A percentile compares a stretch with the other conserved stretches of the same genome.
phyloP scores from a whole-genome alignment of 37 sponge, comb jelly and placozoan species.

The Diacarnus erythraeanus region DNA sequence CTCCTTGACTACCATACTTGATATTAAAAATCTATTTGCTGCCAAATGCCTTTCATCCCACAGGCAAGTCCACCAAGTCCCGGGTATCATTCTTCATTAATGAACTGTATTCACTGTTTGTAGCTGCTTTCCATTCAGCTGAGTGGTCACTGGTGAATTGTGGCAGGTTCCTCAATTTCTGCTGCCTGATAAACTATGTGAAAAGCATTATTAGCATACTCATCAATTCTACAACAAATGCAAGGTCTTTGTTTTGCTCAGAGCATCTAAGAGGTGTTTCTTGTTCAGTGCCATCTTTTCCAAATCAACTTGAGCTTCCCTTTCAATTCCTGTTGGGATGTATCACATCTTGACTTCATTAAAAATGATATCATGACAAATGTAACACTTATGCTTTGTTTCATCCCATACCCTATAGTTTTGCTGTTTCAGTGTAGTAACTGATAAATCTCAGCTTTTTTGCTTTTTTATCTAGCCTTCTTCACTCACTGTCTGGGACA shows the following conservation, averaged over 20 bases:
- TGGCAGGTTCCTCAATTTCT: neutral
- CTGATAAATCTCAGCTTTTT: slow-evolving; percentile 36
- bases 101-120: slow-evolving; percentile 55
- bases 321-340: too few relatives aligned
- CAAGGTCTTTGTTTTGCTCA: slow-evolving; percentile 3
- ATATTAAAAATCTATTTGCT: slow-evolving; percentile 54
- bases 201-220: slow-evolving; percentile 3
- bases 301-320: too few relatives aligned
- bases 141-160: neutral
- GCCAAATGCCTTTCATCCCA: slow-evolving; percentile 34
- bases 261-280: neutral
- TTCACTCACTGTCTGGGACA: slow-evolving; percentile 25
- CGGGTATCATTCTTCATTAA: slow-evolving; percentile 48
- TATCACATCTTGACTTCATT: slow-evolving; percentile 5
- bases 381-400: neutral
- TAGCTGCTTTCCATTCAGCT: slow-evolving; percentile 44
- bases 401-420: slow-evolving; percentile 16
- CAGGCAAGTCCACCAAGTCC: slow-evolving; percentile 35
- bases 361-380: slow-evolving; percentile 15
- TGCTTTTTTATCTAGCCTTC: slow-evolving; percentile 41
- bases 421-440: slow-evolving; percentile 27
- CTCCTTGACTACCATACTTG: slow-evolving; percentile 30
- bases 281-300: neutral
- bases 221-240: slow-evolving; percentile 34
- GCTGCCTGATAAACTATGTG: neutral